Conservation (phyloP, 2,113 vertebrate genomes). For the Brachyhypopomus gauderio region DNA sequence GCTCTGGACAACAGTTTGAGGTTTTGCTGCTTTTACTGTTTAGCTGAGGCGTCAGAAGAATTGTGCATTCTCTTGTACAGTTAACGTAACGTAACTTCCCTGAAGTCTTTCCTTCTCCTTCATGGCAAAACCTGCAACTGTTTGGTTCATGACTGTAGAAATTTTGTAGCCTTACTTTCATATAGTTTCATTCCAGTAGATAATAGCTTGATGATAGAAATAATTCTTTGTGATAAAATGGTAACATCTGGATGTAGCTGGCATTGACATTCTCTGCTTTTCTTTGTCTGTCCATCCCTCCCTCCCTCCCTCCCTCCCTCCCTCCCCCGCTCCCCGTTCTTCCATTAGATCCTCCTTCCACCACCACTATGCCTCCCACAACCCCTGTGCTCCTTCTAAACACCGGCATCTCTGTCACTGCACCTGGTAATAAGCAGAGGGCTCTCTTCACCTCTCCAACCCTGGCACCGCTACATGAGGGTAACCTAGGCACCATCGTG, state of each 20-base stretch:
- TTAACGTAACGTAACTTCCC: neutral
- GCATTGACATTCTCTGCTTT: slow-evolving; percentile 93
- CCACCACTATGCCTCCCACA: slow-evolving; percentile 91
- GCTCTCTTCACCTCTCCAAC: slow-evolving; percentile 87
- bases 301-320: slow-evolving; percentile 68
- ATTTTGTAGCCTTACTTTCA: slow-evolving; percentile 7
- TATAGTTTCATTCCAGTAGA: slow-evolving; percentile 38
- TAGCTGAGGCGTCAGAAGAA: neutral
- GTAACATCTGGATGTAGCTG: slow-evolving; percentile 81
- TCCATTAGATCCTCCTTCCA: slow-evolving; percentile 98
- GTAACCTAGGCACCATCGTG: slow-evolving; percentile 89
- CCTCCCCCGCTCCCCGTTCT: slow-evolving; percentile 76
- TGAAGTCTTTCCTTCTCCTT: neutral
- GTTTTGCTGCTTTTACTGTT: neutral
- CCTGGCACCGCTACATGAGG: slow-evolving; percentile 86
- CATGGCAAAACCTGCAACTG: slow-evolving; percentile 41
- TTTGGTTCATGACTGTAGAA: slow-evolving; percentile 31
- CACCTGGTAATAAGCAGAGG: slow-evolving; percentile 79
- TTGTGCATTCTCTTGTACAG: no score
- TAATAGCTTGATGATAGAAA: slow-evolving; percentile 43
- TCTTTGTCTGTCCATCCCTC: slow-evolving; percentile 88
- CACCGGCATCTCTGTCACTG: slow-evolving; percentile 85
- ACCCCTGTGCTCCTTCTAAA: slow-evolving; percentile 87
- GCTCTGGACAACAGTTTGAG: slow-evolving; percentile 47
- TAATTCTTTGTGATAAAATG: slow-evolving; percentile 75